Conservation (phyloP, 2,888 invertebrate genomes). For the Malachius bipustulatus region DNA sequence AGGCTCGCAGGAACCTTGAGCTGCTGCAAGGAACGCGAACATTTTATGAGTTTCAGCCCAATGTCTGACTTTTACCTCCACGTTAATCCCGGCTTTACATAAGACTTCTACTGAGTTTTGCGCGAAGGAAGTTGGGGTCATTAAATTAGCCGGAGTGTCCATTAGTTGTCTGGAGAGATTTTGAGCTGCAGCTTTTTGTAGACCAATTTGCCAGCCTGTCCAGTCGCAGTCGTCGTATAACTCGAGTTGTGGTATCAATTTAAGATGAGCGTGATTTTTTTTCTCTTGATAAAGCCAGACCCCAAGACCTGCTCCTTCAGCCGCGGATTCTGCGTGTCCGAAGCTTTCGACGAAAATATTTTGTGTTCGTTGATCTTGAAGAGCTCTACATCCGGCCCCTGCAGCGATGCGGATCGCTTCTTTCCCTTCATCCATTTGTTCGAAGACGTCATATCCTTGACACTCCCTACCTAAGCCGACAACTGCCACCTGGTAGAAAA, state of each 20-base stretch:
- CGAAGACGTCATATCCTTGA: slow-evolving; percentile 51
- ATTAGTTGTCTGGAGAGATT: slow-evolving; percentile 65
- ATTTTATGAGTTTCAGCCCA: slow-evolving; percentile 72
- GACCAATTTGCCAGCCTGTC: slow-evolving; percentile 61
- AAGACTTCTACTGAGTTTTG: slow-evolving; percentile 51
- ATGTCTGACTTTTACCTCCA: slow-evolving; percentile 52
- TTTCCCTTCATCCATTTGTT: slow-evolving; percentile 60
- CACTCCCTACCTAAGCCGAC: slow-evolving; percentile 63
- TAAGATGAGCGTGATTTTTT: slow-evolving; percentile 35
- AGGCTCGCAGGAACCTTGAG: slow-evolving; percentile 65
- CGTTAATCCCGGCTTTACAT: slow-evolving; percentile 45
- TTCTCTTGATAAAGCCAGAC: slow-evolving; percentile 62
- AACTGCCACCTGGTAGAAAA: slow-evolving; percentile 55
- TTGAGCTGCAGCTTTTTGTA: slow-evolving; percentile 63
- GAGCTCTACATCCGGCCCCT: slow-evolving; percentile 45
- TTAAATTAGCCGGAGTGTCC: slow-evolving; percentile 68
- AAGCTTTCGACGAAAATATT: slow-evolving; percentile 61
- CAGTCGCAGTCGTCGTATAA: slow-evolving; percentile 53
- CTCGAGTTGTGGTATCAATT: slow-evolving; percentile 37
- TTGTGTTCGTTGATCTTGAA: slow-evolving; percentile 43
- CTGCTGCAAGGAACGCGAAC: slow-evolving; percentile 66
- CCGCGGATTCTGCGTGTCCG: slow-evolving; percentile 65
- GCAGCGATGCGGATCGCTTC: slow-evolving; percentile 64
- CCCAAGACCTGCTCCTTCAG: slow-evolving; percentile 61
- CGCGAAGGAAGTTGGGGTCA: slow-evolving; percentile 70